Conservation (phyloP, 2,888 invertebrate genomes). For the Tinea semifulvella region DNA sequence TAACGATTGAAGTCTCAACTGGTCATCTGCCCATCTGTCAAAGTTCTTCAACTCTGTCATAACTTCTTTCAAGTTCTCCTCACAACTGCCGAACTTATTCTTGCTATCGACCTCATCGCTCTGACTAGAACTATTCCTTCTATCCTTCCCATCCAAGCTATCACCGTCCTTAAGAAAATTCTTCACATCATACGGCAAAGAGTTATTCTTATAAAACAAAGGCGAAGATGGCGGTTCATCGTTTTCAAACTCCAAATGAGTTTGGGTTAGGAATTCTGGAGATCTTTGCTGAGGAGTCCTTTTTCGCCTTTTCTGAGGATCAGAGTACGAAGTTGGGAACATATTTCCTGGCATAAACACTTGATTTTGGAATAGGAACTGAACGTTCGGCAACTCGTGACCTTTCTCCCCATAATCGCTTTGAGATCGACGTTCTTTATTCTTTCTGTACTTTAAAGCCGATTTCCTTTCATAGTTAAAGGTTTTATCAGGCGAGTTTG, state of each 20-base stretch:
- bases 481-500: slow-evolving; percentile 40
- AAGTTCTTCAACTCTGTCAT: slow-evolving; percentile 52
- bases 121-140: slow-evolving; percentile 35
- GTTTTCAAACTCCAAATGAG: slow-evolving; percentile 46
- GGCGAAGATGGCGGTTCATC: slow-evolving; percentile 31
- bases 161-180: slow-evolving; percentile 37
- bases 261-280: slow-evolving; percentile 36
- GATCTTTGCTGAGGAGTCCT: slow-evolving; percentile 22
- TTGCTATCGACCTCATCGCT: slow-evolving; percentile 25
- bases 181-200: slow-evolving; percentile 37
- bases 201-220: slow-evolving; percentile 45
- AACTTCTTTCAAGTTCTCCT: slow-evolving; percentile 49
- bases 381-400: slow-evolving; percentile 47
- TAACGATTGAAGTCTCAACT: slow-evolving; percentile 35
- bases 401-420: slow-evolving; percentile 34
- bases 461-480: slow-evolving; percentile 59
- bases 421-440: slow-evolving; percentile 34
- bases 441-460: slow-evolving; percentile 47
- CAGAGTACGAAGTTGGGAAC: slow-evolving; percentile 36
- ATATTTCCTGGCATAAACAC: slow-evolving; percentile 57
- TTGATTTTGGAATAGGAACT: slow-evolving; percentile 60
- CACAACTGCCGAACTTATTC: slow-evolving; percentile 30
- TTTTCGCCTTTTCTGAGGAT: slow-evolving; percentile 30
- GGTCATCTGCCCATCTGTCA: slow-evolving; percentile 55
- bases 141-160: slow-evolving; percentile 32